phyloP scores from a whole-genome alignment of 2,113 vertebrate genomes.

The Gasterosteus aculeatus region DNA sequence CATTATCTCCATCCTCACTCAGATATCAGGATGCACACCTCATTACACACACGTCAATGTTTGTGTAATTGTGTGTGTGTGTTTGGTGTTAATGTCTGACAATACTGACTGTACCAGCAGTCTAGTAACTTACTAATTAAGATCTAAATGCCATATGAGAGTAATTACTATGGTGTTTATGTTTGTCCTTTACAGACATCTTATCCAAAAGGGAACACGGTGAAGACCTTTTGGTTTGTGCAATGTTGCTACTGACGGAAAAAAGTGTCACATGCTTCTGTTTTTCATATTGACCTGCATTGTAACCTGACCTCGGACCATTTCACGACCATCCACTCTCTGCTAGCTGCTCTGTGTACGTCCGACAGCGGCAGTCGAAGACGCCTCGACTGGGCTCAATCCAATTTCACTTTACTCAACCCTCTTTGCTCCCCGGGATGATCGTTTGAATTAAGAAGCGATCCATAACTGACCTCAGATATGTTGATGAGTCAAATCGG shows the following conservation, averaged over 20 bases:
- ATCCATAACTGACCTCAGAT: not conserved
- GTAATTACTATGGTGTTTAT: not conserved
- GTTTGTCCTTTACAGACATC: not conserved
- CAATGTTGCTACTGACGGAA: not conserved
- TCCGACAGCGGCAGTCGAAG: conserved; percentile 31
- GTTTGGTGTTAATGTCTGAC: conserved; percentile 31
- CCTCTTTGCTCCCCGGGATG: not conserved
- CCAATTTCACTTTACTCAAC: conserved; percentile 35
- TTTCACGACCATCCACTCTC: not conserved
- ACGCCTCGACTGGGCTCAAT: not conserved
- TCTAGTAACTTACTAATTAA: conserved; percentile 58
- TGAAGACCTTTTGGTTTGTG: not conserved
- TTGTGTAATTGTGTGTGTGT: not conserved
- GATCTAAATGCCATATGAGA: conserved; percentile 3
- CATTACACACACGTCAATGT: conserved; percentile 24
- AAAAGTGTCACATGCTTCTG: not conserved
- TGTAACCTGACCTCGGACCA: not conserved
- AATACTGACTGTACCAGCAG: conserved; percentile 5
- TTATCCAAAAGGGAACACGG: not conserved
- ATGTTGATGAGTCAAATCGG: conserved; percentile 1
- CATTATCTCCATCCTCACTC: conserved; percentile 11
- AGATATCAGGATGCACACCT: conserved; percentile 57
- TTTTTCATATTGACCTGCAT: not conserved
- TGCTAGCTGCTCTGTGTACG: conserved; percentile 27
- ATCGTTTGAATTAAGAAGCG: not conserved